Conservation (phyloP, 2,888 invertebrate species). For the Alviniconcha strummeri region DNA sequence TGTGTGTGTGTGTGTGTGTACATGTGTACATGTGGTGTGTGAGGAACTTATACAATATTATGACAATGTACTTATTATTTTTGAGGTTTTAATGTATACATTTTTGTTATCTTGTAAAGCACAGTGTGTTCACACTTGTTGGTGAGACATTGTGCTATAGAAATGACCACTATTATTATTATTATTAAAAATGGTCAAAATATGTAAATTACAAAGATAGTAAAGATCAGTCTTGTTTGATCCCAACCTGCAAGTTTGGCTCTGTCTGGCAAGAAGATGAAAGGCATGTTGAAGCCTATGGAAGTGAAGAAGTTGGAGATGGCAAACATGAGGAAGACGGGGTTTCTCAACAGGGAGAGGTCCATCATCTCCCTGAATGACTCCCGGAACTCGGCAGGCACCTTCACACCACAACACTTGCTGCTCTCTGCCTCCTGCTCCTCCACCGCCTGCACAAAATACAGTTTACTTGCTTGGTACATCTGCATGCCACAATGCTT, state of each 20-base stretch:
- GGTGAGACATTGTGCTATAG: no score
- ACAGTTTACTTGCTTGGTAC: no score
- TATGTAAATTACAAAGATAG: no score
- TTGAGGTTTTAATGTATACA: no score
- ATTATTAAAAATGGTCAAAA: no score
- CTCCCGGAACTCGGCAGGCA: conserved; percentile 53
- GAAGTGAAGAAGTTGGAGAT: conserved; percentile 49
- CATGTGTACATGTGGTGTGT: background rate
- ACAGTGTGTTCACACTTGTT: no score
- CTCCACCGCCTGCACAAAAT: conserved; percentile 21
- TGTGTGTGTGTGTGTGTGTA: background rate
- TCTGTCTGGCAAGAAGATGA: conserved; percentile 85
- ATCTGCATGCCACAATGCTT: no score
- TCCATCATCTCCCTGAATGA: conserved; percentile 83
- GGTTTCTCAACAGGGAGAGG: conserved; percentile 46
- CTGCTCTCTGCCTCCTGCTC: conserved; percentile 50
- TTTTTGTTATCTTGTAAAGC: no score
- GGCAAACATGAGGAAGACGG: conserved; percentile 48
- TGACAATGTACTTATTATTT: no score
- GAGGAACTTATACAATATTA: background rate
- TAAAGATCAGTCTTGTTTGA: background rate
- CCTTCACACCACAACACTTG: conserved; percentile 32
- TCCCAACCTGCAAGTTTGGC: conserved; percentile 75
- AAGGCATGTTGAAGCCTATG: conserved; percentile 88
- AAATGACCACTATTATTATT: no score